Evolutionary conservation across 2,888 invertebrate genomes (phyloP).

Genomic region (Cylloceria caligata): DNA sequence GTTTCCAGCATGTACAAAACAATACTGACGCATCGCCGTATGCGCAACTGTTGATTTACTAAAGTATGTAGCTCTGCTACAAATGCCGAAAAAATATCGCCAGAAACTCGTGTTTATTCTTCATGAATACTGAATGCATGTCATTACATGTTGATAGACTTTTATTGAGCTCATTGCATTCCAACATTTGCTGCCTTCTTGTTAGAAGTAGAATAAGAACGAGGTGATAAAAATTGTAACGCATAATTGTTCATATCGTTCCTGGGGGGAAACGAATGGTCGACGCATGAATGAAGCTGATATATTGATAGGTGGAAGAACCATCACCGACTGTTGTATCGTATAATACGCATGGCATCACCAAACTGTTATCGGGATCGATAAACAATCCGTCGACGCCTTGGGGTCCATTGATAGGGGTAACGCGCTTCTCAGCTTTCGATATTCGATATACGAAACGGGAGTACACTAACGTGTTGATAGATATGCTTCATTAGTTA

Average conservation of each 20-base stretch:
- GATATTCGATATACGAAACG: constrained; percentile 5
- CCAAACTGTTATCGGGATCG: constrained; percentile 51
- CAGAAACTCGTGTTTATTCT: too few relatives aligned
- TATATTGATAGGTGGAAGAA: constrained; percentile 37
- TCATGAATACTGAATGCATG: too few relatives aligned
- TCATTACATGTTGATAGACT: constrained; percentile 1
- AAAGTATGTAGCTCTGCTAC: constrained; percentile 18
- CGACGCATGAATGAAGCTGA: constrained; percentile 62
- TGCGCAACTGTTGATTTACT: constrained; percentile 59
- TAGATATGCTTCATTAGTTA: background rate
- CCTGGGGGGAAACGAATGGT: background rate
- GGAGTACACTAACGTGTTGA: background rate
- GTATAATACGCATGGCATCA: constrained; percentile 13
- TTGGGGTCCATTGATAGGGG: constrained; percentile 52
- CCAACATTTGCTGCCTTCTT: background rate
- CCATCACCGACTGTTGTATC: constrained; percentile 23
- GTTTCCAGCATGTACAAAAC: constrained; percentile 7
- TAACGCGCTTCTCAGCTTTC: constrained; percentile 30
- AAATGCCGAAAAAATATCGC: background rate
- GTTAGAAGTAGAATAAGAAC: background rate
- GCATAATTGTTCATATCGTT: constrained; percentile 6
- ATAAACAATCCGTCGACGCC: constrained; percentile 49
- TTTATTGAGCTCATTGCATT: background rate
- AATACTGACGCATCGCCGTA: constrained; percentile 54
- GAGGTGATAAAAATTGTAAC: constrained; percentile 47